A percentile compares a stretch with the other conserved stretches of the same genome.
Evolutionary conservation across 2,888 invertebrate genomes (phyloP).

Genomic region (Phytoseiulus persimilis): DNA sequence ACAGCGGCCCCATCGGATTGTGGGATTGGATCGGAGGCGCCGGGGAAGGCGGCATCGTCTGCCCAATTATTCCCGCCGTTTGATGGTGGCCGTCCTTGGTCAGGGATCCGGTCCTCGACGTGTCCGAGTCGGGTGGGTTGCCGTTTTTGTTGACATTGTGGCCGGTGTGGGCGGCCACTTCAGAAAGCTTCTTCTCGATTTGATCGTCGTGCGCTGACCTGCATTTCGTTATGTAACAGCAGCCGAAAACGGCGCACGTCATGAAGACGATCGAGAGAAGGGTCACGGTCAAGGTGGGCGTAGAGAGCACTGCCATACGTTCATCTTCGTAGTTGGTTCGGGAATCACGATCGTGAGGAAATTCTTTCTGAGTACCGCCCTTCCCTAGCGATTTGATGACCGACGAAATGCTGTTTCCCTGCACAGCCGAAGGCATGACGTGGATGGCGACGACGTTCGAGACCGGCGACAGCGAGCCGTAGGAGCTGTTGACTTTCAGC

Average conservation of each 20-base stretch:
- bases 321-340: background rate
- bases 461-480: slow-evolving; percentile 50
- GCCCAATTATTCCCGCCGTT: background rate
- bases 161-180: background rate
- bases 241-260: background rate
- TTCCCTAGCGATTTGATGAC: background rate
- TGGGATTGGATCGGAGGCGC: background rate
- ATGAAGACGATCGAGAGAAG: background rate
- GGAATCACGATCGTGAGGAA: slow-evolving; percentile 5
- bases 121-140: background rate
- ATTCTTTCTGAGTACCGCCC: slow-evolving; percentile 5
- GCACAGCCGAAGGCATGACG: slow-evolving; percentile 52
- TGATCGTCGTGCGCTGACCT: background rate
- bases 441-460: slow-evolving; percentile 57
- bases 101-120: background rate
- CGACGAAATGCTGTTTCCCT: slow-evolving; percentile 24
- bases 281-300: background rate
- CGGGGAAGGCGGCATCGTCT: background rate
- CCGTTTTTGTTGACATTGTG: background rate
- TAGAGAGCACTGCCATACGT: background rate
- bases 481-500: slow-evolving; percentile 54
- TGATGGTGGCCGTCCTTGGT: background rate
- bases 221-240: background rate
- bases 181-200: background rate
- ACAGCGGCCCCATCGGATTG: background rate